phyloP scores from a whole-genome alignment of 2,113 vertebrate genomes.

The Apistogramma diplotaenia region DNA sequence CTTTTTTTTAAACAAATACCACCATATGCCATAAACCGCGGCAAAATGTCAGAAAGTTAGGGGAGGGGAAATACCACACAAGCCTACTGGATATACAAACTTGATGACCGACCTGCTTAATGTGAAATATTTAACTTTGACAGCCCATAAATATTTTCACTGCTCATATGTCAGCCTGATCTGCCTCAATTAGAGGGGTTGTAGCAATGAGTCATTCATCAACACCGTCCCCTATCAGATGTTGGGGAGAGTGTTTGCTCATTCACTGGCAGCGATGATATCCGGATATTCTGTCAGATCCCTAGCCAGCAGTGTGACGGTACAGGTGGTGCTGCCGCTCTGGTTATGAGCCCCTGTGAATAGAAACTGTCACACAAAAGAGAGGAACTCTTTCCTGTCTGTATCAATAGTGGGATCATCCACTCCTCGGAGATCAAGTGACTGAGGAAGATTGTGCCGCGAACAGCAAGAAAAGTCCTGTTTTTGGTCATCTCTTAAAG shows the following conservation, averaged over 20 bases:
- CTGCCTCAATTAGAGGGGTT: constrained; percentile 57
- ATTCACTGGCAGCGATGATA: constrained; percentile 48
- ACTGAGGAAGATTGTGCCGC: neutral
- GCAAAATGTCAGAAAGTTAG: neutral
- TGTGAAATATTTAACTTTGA: constrained; percentile 28
- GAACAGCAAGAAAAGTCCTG: neutral
- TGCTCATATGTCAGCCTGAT: constrained; percentile 54
- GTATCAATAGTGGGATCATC: constrained; percentile 37
- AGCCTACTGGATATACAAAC: neutral
- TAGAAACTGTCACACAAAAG: constrained; percentile 27
- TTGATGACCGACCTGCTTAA: neutral
- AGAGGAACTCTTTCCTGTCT: constrained; percentile 25
- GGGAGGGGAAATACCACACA: neutral
- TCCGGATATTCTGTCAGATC: constrained; percentile 62
- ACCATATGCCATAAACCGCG: neutral
- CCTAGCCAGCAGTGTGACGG: constrained; percentile 47
- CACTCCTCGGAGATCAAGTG: constrained; percentile 31
- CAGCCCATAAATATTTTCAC: constrained; percentile 41
- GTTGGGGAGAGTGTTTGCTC: constrained; percentile 61
- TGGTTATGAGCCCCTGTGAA: constrained; percentile 37
- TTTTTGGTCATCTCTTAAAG: constrained; percentile 10
- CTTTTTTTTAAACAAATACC: neutral
- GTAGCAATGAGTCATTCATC: constrained; percentile 65
- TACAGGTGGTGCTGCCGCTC: constrained; percentile 52
- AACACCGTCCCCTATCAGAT: constrained; percentile 62